These are phyloP conservation scores for Cynocephalus volans DNA, from an alignment of 2,113 vertebrate genomes.

Conservation along the genomic window DNA sequence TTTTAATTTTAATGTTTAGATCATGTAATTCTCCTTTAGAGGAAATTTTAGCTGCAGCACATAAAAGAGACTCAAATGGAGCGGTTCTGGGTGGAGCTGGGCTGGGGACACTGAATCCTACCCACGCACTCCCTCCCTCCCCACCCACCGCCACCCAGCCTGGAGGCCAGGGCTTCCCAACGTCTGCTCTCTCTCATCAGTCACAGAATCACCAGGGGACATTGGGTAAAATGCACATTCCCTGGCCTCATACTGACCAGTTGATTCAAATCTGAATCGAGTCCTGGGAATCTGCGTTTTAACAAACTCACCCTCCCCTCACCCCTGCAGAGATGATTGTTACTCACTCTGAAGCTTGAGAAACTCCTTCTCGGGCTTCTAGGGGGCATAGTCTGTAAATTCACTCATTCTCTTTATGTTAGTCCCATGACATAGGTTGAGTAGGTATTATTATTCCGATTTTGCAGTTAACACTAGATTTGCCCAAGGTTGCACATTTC, in stretches of 20 bases:
- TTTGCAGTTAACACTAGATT: neutral
- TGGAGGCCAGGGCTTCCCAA: neutral
- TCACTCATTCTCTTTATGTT: neutral
- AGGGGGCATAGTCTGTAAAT: neutral
- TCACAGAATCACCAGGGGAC: neutral
- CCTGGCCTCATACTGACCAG: neutral
- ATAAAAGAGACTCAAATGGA: neutral
- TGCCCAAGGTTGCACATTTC: neutral
- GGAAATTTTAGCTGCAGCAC: neutral
- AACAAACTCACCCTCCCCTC: accelerated
- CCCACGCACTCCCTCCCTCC: accelerated
- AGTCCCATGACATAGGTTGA: neutral
- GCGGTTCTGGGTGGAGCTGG: neutral
- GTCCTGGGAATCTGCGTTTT: neutral
- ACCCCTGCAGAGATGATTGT: neutral
- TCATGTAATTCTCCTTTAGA: conserved; percentile 5
- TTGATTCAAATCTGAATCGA: neutral
- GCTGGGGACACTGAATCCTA: too few species aligned
- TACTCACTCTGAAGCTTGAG: neutral
- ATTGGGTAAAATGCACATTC: neutral
- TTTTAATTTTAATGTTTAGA: conserved; percentile 4
- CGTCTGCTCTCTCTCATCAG: neutral
- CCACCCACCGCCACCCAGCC: accelerated
- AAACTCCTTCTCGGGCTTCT: neutral
- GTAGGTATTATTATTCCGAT: neutral